These are phyloP conservation scores for Diadema setosum DNA, from an alignment of 35 echinoderm and acorn worm species.

Conservation along the genomic window DNA sequence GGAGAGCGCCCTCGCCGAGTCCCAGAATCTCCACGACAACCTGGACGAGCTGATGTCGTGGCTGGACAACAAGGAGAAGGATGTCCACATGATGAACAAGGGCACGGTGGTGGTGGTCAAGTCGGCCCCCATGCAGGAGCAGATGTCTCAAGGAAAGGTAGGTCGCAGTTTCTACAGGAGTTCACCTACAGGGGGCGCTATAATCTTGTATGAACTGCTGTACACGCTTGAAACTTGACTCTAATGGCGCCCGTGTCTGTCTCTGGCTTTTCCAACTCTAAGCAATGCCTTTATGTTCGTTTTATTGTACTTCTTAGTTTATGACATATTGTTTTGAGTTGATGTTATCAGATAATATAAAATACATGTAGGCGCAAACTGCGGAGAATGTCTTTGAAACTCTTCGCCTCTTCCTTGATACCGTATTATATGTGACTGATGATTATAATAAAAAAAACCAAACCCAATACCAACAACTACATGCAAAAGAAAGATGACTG, in stretches of 20 bases:
- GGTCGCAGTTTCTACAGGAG: too few relatives aligned
- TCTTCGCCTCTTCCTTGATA: too few relatives aligned
- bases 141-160: slow-evolving; percentile 75
- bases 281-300: too few relatives aligned
- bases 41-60: slow-evolving; percentile 75
- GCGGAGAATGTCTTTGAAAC: too few relatives aligned
- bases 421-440: too few relatives aligned
- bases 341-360: neutral
- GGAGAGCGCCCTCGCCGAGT: slow-evolving; percentile 72
- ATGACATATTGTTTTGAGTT: neutral
- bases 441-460: too few relatives aligned
- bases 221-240: neutral
- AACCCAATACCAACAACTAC: too few relatives aligned
- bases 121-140: slow-evolving; percentile 66
- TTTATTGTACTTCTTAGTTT: neutral
- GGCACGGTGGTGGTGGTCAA: slow-evolving; percentile 84
- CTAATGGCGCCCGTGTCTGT: neutral
- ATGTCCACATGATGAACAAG: slow-evolving; percentile 91
- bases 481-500: too few relatives aligned
- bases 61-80: slow-evolving; percentile 72
- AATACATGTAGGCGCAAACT: neutral
- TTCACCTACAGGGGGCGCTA: too few relatives aligned
- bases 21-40: slow-evolving; percentile 78
- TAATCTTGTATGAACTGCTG: too few relatives aligned
- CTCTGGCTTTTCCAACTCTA: too few relatives aligned